phyloP scores from a whole-genome alignment of 2,113 vertebrate species.

The Sterrhoptilus dennistouni region DNA sequence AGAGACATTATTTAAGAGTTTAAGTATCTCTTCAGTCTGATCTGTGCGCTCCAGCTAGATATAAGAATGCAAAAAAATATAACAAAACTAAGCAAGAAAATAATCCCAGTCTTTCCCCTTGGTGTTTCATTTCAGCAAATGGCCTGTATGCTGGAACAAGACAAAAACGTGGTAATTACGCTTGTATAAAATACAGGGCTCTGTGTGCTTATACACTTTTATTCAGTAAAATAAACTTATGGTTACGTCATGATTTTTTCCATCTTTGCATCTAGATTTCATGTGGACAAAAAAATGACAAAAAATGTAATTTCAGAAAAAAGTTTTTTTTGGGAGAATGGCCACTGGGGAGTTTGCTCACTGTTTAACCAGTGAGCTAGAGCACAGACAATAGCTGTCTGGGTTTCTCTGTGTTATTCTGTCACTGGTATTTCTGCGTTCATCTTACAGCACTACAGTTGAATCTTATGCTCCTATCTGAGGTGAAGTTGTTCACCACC shows the following conservation, averaged over 20 bases:
- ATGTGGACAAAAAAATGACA: not conserved
- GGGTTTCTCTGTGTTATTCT: not conserved
- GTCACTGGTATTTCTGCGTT: not conserved
- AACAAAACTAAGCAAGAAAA: not conserved
- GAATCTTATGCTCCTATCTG: not conserved
- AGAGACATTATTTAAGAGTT: conserved; percentile 34
- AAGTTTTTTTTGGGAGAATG: rapidly evolving
- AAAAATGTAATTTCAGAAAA: not conserved
- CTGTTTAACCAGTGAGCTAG: not conserved
- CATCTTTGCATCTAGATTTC: not conserved
- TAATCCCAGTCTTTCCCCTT: not conserved
- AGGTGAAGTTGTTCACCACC: not conserved
- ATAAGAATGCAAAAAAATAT: not conserved
- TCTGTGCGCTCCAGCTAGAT: not conserved
- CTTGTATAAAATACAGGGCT: not conserved
- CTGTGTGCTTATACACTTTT: not conserved
- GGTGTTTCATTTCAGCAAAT: conserved; percentile 1
- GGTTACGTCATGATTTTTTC: not conserved
- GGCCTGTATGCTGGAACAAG: not conserved
- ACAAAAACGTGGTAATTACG: not conserved
- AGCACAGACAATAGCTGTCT: not conserved
- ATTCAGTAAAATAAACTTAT: not conserved
- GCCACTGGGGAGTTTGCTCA: not conserved
- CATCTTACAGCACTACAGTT: not conserved
- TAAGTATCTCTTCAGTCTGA: not conserved